Base-by-base conservation (phyloP, 2,797 vertebrate genomes). In the Urocyon cinereoargenteus region DNA sequence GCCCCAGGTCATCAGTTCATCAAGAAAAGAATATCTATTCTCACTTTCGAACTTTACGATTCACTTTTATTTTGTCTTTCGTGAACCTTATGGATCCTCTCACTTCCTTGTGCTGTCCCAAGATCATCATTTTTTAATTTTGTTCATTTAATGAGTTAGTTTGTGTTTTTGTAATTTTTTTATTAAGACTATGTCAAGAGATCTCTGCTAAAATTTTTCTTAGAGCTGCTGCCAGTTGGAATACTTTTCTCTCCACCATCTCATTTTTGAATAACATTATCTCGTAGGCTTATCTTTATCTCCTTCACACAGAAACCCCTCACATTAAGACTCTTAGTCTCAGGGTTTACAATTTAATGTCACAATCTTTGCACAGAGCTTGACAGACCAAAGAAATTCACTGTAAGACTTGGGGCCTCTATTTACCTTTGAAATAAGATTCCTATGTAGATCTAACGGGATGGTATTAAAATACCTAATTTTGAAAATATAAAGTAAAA, bases 351-450 rank as follows among this genome's bases (percentile, higher is more conserved):
- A 87, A 77, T 66, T 87, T 84, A 90, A 90, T 28, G 77, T 96
- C 51, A 49, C 84, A 57, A 96, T 79, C 83, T 95, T 95, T 90
- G 16, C 55, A 77, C 49, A 95, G 83, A 92, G n/a, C 31, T 81
- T 95, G 64, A 84, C 3, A 45, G 62, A 16, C 86, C 86, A 94
- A 88, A 95, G 34, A 81, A 73, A 96, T 91, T 81, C 49, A 87
- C 45, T 92, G 2, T 45, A 87, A 86, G 77, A 87, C 49, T 93
- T 13, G 22, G 62, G 8, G 34, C 16, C 4, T 92, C 66, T 78
- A 36, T 68, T 79, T 77, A 49, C 55, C 72, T 90, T 66, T 86
- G 82, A 90, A 94, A 81, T 77, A 68, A 36, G 96, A 91, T 75
- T 96, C 15, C 77, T 85, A 31, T 40, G 45, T 3, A n/a, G 61